These are phyloP conservation scores for Ophion ellenae DNA, from an alignment of 2,888 invertebrate species.

Conservation along the genomic window DNA sequence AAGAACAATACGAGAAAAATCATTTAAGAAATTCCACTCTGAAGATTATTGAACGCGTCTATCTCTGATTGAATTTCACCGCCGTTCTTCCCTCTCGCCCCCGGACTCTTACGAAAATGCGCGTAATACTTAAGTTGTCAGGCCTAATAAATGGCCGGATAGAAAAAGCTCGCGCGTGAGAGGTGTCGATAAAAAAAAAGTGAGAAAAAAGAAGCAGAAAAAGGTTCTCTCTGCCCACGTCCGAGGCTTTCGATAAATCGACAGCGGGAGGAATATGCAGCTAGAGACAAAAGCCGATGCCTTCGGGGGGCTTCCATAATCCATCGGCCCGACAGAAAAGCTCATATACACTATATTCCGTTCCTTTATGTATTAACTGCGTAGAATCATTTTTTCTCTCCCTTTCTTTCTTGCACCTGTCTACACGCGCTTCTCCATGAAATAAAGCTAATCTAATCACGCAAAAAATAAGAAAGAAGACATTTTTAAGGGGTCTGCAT, in stretches of 20 bases:
- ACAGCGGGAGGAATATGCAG: constrained; percentile 42
- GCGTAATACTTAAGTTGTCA: constrained; percentile 34
- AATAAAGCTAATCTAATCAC: neutral
- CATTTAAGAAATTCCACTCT: too few relatives aligned
- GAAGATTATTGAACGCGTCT: too few relatives aligned
- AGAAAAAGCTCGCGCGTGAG: constrained; percentile 32
- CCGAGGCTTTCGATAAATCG: constrained; percentile 75
- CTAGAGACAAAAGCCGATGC: constrained; percentile 64
- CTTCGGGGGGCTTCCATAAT: constrained; percentile 77
- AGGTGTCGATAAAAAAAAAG: constrained; percentile 73
- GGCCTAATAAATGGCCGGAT: constrained; percentile 29
- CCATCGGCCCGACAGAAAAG: constrained; percentile 75
- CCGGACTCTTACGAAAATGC: neutral
- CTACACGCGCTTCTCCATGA: neutral
- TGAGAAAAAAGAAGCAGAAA: constrained; percentile 47
- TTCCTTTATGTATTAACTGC: constrained; percentile 10
- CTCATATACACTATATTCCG: constrained; percentile 68
- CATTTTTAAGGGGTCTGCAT: too few relatives aligned
- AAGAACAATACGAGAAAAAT: too few relatives aligned
- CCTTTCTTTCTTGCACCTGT: neutral
- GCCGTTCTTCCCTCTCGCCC: neutral
- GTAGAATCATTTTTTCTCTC: constrained; percentile 26
- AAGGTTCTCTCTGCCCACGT: constrained; percentile 12
- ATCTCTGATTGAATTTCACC: too few relatives aligned
- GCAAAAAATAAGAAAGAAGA: too few relatives aligned